Evolutionary conservation across 2,888 invertebrate species (phyloP), one percentile per base, ranked within the genome.

Genomic region (Mechanitis messenoides): DNA sequence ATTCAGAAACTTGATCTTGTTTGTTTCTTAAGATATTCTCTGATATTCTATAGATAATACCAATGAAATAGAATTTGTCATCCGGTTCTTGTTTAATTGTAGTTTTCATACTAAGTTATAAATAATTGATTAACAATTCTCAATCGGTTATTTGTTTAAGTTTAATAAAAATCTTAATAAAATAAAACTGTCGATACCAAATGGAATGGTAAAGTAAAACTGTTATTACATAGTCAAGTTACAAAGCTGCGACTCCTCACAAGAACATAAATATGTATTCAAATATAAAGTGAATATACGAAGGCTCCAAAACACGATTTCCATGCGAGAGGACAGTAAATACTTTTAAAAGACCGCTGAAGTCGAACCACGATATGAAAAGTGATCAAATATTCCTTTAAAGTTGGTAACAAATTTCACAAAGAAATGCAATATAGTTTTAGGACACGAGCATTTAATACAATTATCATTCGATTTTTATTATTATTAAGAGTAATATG

Each of bases 1-100:
- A 87, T 85, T 85, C 83, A 80, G 85, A 82, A 86, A 84, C 86
- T 87, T 85, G 73, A 72, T 71, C 69, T 69, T 70, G 84, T 83
- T 85, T 83, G 85, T 84, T 85, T 79, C 85, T 82, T 80, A 79
- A 74, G 76, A 79, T 76, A 76, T 76, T 72, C 72, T 76, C 74
- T 72, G 28, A 50, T 50, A 69, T 65, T 61, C 56, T 55, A 61
- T 46, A 53, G 59, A 53, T 58, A 56, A 56, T 56, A 47, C 54
- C 56, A 47, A 46, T 45, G 57, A 58, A 60, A 58, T 57, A 45
- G 58, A 59, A 58, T 54, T 54, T 50, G 58, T 60, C 53, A 50
- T 31, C 20, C 33, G 33, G 28, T 20, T 5, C 35, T 35, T 5
- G 38, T 56, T 42, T 9, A 42, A 42, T 42, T 9, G 9, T 42